Base-by-base conservation (phyloP, 2,888 invertebrate genomes). In the Drosophila antonietae region DNA sequence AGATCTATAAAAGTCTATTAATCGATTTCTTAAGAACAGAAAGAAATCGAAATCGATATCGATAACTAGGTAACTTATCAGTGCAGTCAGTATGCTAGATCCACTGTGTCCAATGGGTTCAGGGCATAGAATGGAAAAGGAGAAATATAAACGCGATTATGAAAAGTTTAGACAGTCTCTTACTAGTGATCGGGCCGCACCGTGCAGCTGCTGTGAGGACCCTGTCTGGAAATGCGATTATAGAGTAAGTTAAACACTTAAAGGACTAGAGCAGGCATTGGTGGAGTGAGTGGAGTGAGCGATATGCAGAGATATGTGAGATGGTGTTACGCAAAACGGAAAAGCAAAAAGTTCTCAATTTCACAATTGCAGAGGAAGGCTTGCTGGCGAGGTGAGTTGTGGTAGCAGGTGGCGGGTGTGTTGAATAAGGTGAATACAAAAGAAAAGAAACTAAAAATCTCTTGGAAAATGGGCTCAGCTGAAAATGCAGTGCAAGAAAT, bases 141-240 rank as follows among this genome's bases (percentile, higher is more conserved):
- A 57, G 18, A 33, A 51, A 62, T 15, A 15, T 4, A n/a, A 3
- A 14, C 44, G 37, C 64, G 23, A 31, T 31, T 14, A 44, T 41
- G 9, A 41, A 28, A 37, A 31, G 23, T 44, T 28, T 52, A 10
- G 43, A 55, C 46, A 33, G 39, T 33, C 31, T 33, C 79, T 78
- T 78, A 74, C 76, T 78, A 79, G 62, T 70, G 68, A 39, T 68
- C 55, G 7, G 60, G 53, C 9, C 43, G 58, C 44, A 55, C 78
- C 68, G 51, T 68, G 78, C 66, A 65, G 68, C 73, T 68, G 73
- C 68, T 72, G 47, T 66, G 60, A 57, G 57, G 47, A 23, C 23
- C 60, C 47, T 58, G 46, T 49, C 76, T 77, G 79, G 18, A 77
- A 77, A 55, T 65, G 59, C 35, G 33, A 35, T 35, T 52, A 53